These are phyloP conservation scores for Gallinago solitaria DNA, from an alignment of 2,797 vertebrate genomes.

Conservation along the genomic window DNA sequence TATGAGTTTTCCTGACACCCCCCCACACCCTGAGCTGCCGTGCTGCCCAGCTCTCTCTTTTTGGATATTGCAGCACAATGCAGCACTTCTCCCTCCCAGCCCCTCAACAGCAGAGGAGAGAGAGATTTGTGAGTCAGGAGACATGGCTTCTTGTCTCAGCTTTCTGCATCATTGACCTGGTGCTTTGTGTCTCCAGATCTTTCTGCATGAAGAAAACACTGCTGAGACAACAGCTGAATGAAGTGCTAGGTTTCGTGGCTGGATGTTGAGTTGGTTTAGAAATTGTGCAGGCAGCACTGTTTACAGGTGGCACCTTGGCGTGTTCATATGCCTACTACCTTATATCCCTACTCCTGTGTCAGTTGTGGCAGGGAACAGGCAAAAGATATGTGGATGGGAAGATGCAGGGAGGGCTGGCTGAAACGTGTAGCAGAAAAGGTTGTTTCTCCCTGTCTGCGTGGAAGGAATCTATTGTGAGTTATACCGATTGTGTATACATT, in stretches of 20 bases:
- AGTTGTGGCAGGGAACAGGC: neutral
- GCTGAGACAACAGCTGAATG: neutral
- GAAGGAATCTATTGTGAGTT: neutral
- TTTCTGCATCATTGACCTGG: neutral
- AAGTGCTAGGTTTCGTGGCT: neutral
- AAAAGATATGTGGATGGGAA: neutral
- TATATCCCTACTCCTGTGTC: neutral
- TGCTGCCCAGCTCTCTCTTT: neutral
- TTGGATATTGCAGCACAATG: neutral
- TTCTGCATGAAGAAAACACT: neutral
- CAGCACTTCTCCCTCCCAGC: neutral
- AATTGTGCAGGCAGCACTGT: neutral
- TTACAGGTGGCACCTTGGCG: neutral
- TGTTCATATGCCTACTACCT: accelerated
- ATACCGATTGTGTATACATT: neutral
- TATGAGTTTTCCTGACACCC: neutral
- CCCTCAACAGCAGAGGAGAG: neutral
- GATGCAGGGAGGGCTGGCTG: neutral
- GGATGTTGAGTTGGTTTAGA: neutral
- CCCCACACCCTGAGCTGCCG: neutral
- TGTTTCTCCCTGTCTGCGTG: neutral
- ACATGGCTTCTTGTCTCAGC: neutral
- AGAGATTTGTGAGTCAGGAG: neutral
- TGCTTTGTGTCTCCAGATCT: neutral
- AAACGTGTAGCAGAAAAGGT: neutral